Conservation (phyloP, 2,113 vertebrate genomes). For the Etheostoma cragini region DNA sequence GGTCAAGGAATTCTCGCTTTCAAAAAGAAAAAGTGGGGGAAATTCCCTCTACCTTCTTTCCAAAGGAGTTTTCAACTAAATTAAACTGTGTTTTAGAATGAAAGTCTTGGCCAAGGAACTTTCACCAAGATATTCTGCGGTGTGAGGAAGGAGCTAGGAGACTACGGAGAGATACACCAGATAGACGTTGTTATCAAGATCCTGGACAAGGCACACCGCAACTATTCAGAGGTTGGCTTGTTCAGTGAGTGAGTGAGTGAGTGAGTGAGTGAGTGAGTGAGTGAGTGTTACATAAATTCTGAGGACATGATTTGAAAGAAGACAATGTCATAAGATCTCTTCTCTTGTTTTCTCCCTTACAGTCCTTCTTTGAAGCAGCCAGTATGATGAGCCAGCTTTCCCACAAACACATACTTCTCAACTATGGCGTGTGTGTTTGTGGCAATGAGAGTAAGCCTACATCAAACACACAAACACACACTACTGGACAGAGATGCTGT, state of each 20-base stretch:
- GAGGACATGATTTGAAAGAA: too few species aligned
- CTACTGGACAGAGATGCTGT: background rate
- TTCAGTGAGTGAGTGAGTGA: too few species aligned
- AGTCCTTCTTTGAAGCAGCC: slow-evolving; percentile 99
- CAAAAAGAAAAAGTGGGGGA: background rate
- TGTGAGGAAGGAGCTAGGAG: slow-evolving; percentile 90
- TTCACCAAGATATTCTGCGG: slow-evolving; percentile 98
- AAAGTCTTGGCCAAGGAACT: slow-evolving; percentile 95
- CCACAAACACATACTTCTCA: slow-evolving; percentile 95
- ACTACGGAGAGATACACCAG: slow-evolving; percentile 92
- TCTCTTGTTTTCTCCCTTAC: slow-evolving; percentile 25
- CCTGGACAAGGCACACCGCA: slow-evolving; percentile 94
- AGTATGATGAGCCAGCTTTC: slow-evolving; percentile 99
- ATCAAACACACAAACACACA: background rate
- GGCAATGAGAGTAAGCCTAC: slow-evolving; percentile 94
- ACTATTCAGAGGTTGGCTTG: slow-evolving; percentile 92
- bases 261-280: background rate
- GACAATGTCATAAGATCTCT: background rate
- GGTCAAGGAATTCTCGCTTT: background rate
- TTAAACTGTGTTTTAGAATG: slow-evolving; percentile 81
- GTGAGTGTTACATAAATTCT: background rate
- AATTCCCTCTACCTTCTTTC: background rate
- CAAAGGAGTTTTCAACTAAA: background rate
- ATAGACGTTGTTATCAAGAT: slow-evolving; percentile 95
- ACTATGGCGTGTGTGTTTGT: slow-evolving; percentile 95